Evolutionary conservation across 2,888 invertebrate species (phyloP).

Genomic region (Ochropacha duplaris): DNA sequence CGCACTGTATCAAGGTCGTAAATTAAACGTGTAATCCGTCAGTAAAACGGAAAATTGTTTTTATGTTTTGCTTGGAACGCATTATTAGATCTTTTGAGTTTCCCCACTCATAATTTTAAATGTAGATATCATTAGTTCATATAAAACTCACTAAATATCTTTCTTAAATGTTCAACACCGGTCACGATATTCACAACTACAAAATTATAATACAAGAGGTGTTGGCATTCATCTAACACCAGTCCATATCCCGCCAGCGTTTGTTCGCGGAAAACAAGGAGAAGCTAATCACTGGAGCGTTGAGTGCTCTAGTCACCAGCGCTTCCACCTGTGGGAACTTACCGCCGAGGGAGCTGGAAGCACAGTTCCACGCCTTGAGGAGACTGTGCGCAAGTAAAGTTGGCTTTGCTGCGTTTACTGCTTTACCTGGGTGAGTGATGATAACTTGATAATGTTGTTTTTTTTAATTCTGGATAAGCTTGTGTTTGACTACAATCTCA

Average conservation of each 20-base stretch:
- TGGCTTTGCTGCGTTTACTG: conserved; percentile 97
- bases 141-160: neutral
- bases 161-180: no score
- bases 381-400: conserved; percentile 98
- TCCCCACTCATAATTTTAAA: no score
- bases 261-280: conserved; percentile 99
- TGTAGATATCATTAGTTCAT: neutral
- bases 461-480: no score
- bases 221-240: neutral
- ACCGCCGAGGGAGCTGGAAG: conserved; percentile 91
- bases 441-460: no score
- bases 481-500: no score
- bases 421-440: conserved; percentile 92
- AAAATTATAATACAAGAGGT: neutral
- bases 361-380: conserved; percentile 96
- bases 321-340: conserved; percentile 67
- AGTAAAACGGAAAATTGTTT: neutral
- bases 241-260: conserved; percentile 84
- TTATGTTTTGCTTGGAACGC: neutral
- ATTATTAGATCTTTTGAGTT: neutral
- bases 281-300: conserved; percentile 95
- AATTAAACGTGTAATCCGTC: neutral
- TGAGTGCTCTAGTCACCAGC: conserved; percentile 87
- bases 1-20: neutral
- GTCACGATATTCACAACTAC: neutral